These are phyloP conservation scores for Enteromius treurensis DNA, from an alignment of 2,797 vertebrate genomes.

Conservation along the genomic window DNA sequence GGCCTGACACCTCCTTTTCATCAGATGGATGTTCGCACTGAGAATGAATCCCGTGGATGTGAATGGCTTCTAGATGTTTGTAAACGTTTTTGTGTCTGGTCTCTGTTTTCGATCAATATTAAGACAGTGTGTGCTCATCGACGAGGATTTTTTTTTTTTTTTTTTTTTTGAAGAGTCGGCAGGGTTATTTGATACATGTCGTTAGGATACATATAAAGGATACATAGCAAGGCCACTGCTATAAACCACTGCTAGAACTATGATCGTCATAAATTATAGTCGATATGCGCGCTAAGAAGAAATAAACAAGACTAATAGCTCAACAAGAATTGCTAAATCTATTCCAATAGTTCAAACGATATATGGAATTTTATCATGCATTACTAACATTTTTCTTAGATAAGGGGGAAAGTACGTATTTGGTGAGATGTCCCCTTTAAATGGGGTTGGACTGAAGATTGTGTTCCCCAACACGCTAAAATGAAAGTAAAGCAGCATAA, in stretches of 20 bases:
- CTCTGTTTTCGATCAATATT: constrained; percentile 75
- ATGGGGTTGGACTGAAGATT: not conserved
- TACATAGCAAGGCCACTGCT: not conserved
- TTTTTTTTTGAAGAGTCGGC: not conserved
- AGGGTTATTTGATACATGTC: not conserved
- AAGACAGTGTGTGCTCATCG: constrained; percentile 47
- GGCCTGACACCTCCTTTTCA: constrained; percentile 94
- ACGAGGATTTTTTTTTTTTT: not conserved
- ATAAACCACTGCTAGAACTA: not conserved
- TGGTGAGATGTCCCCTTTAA: not conserved
- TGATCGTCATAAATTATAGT: not conserved
- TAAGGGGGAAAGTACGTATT: no score
- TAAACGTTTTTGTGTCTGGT: constrained; percentile 76
- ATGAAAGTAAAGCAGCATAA: not conserved
- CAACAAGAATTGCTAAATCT: not conserved
- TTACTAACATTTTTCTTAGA: no score
- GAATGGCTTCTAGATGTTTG: constrained; percentile 86
- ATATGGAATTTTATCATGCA: not conserved
- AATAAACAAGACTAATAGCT: not conserved
- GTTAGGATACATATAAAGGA: not conserved
- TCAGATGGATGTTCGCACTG: constrained; percentile 90
- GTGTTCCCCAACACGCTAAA: not conserved
- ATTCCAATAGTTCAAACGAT: not conserved
- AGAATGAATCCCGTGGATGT: constrained; percentile 81
- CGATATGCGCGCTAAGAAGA: not conserved